phyloP scores from a whole-genome alignment of 2,888 invertebrate genomes.

The Synergus umbraculus region DNA sequence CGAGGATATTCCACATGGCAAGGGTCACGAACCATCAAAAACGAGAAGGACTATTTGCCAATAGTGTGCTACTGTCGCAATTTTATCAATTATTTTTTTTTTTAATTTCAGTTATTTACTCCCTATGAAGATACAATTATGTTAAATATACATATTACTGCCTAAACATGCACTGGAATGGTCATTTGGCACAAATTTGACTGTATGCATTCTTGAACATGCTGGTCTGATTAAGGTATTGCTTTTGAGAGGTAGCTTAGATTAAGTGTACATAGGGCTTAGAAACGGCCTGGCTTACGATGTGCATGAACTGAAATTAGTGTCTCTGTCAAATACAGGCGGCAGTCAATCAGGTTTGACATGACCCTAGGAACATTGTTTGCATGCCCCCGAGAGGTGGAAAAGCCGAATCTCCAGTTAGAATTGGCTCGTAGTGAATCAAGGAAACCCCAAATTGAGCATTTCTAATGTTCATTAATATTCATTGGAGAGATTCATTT shows the following conservation, averaged over 20 bases:
- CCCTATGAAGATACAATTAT: neutral
- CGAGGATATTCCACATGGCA: constrained; percentile 7
- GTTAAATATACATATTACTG: neutral
- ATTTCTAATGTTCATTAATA: neutral
- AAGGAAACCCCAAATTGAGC: neutral
- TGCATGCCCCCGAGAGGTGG: constrained; percentile 26
- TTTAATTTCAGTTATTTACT: neutral
- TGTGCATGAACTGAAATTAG: constrained; percentile 55
- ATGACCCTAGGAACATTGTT: constrained; percentile 33
- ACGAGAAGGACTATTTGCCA: neutral
- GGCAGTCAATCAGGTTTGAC: constrained; percentile 52
- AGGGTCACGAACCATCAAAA: neutral
- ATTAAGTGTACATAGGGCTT: constrained; percentile 50
- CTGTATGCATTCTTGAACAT: constrained; percentile 19
- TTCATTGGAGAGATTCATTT: neutral
- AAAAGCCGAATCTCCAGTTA: constrained; percentile 33
- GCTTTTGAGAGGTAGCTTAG: constrained; percentile 57
- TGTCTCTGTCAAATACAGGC: constrained; percentile 57
- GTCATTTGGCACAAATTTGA: neutral
- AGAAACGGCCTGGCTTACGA: constrained; percentile 46
- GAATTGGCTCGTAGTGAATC: constrained; percentile 1
- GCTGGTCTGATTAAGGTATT: constrained; percentile 53
- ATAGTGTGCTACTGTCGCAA: neutral
- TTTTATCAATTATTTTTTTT: neutral
- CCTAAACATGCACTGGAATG: neutral